Evolutionary conservation across 2,113 vertebrate genomes (phyloP).

Genomic region (Cynoglossus semilaevis): DNA sequence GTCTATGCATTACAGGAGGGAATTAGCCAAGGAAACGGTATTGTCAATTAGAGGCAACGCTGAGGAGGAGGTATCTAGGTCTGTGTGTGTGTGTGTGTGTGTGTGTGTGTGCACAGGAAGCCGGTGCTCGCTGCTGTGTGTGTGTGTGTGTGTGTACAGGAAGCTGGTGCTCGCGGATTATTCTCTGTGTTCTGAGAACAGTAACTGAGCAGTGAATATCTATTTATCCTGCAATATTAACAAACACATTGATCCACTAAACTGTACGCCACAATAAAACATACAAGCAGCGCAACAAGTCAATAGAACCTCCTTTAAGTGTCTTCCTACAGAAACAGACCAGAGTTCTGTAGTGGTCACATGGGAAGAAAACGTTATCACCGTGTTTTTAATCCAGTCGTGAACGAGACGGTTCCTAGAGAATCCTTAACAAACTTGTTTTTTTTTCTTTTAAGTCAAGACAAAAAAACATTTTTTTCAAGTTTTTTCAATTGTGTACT

Average conservation of each 20-base stretch:
- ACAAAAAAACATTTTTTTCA: no score
- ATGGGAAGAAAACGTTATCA: conserved; percentile 15
- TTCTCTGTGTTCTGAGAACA: no score
- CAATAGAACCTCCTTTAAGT: conserved; percentile 39
- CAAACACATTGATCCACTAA: conserved; percentile 53
- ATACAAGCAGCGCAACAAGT: conserved; percentile 48
- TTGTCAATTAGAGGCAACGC: background rate
- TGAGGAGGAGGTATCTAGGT: background rate
- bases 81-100: conserved; percentile 6
- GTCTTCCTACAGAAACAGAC: conserved; percentile 39
- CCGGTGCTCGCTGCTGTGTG: no score
- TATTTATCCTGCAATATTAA: conserved; percentile 42
- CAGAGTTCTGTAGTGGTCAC: conserved; percentile 21
- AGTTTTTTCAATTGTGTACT: no score
- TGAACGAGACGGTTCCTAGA: conserved; percentile 6
- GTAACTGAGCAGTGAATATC: conserved; percentile 4
- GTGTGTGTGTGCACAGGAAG: no score
- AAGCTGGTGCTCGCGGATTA: no score
- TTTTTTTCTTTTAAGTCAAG: no score
- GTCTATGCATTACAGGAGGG: background rate
- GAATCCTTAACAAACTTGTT: no score
- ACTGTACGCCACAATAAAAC: conserved; percentile 35
- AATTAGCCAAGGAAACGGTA: conserved; percentile 1
- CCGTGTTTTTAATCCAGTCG: conserved; percentile 10
- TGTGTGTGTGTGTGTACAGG: no score